A percentile compares a stretch with the other conserved stretches of the same genome.
phyloP scores from a whole-genome alignment of 2,797 vertebrate genomes.

The Falco cherrug region DNA sequence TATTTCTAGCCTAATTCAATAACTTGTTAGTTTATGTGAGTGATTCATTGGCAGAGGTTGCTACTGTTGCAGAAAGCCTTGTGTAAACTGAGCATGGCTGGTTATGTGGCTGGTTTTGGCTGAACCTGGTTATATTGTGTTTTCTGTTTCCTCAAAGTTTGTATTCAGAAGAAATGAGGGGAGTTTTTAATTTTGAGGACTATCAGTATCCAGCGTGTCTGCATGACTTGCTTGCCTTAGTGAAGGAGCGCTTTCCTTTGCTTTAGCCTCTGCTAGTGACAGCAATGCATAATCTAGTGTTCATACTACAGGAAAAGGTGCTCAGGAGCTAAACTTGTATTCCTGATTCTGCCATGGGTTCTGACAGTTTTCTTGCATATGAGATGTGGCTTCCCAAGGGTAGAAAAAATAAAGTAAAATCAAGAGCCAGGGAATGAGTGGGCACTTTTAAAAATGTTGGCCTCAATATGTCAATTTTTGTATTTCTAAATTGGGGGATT shows the following conservation, averaged over 20 bases:
- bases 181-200: background rate
- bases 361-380: background rate
- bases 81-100: background rate
- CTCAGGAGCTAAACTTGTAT: background rate
- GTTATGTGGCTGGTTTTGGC: background rate
- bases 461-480: background rate
- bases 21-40: background rate
- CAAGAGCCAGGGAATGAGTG: background rate
- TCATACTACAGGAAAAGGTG: background rate
- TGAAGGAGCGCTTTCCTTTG: background rate
- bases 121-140: background rate
- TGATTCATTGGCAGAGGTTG: background rate
- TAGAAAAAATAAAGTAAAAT: background rate
- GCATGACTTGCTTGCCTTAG: background rate
- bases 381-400: background rate
- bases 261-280: background rate
- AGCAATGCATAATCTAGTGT: background rate
- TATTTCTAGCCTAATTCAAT: background rate
- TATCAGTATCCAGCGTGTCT: background rate
- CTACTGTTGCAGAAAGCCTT: background rate
- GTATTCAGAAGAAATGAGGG: background rate
- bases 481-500: background rate
- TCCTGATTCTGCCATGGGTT: background rate
- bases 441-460: background rate
- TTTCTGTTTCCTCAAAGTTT: background rate